Evolutionary conservation across 23 tunicate genomes (phyloP).

Genomic region (Botrylloides violaceus): DNA sequence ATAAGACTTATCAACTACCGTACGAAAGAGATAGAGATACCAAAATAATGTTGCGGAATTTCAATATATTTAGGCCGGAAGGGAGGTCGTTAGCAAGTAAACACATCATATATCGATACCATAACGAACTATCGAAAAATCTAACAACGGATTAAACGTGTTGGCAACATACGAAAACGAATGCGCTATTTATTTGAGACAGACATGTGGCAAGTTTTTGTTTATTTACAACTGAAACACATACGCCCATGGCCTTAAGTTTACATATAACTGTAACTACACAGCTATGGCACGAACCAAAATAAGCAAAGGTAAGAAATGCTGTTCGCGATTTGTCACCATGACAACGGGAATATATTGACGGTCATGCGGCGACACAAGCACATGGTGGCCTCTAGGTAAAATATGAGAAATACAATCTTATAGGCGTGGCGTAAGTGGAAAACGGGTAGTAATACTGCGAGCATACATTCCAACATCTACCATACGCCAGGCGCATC

Average conservation of each 20-base stretch:
- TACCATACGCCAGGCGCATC: too few relatives aligned
- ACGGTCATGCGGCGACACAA: too few relatives aligned
- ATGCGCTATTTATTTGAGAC: neutral
- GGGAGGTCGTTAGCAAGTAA: neutral
- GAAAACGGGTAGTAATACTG: too few relatives aligned
- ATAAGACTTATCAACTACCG: neutral
- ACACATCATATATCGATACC: neutral
- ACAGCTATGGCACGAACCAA: neutral
- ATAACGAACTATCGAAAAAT: neutral
- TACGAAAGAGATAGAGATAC: neutral
- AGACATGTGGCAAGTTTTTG: neutral
- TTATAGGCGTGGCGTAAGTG: too few relatives aligned
- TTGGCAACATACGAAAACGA: neutral
- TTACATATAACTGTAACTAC: neutral
- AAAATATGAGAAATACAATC: too few relatives aligned
- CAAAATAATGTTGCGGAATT: neutral
- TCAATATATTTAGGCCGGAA: neutral
- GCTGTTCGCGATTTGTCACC: too few relatives aligned
- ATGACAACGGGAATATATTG: too few relatives aligned
- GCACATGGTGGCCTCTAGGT: too few relatives aligned
- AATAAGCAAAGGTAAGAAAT: neutral
- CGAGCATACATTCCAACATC: too few relatives aligned
- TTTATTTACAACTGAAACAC: neutral
- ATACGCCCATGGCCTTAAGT: neutral
- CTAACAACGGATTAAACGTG: slow-evolving; percentile 1